Evolutionary conservation across 2,888 invertebrate genomes (phyloP).

Genomic region (Lordiphosa fenestrarum): DNA sequence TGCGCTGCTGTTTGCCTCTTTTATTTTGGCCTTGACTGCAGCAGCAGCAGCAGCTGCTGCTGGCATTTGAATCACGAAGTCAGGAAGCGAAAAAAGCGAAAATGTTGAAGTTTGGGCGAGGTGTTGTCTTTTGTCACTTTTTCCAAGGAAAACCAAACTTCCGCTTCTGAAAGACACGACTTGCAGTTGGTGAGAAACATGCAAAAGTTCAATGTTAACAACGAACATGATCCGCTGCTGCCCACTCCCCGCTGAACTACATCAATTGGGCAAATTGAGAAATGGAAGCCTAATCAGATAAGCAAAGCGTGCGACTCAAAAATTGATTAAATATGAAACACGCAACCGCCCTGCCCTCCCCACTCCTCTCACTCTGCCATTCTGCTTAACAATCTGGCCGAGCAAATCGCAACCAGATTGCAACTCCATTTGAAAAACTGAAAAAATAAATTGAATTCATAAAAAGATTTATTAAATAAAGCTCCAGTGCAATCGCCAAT

Average conservation of each 20-base stretch:
- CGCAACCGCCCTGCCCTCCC: constrained; percentile 46
- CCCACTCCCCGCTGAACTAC: constrained; percentile 5
- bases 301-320: constrained; percentile 58
- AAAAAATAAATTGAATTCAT: constrained; percentile 67
- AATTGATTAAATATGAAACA: constrained; percentile 77
- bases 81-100: constrained; percentile 2
- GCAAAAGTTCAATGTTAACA: constrained; percentile 68
- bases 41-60: constrained; percentile 22
- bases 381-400: constrained; percentile 3
- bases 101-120: constrained; percentile 19
- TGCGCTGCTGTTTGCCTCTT: constrained; percentile 32
- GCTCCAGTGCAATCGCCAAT: constrained; percentile 49
- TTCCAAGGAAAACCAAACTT: constrained; percentile 65
- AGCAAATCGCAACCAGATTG: constrained; percentile 23
- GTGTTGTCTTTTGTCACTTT: constrained; percentile 45
- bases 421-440: constrained; percentile 62
- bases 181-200: constrained; percentile 22
- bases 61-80: constrained; percentile 50
- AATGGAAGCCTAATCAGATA: constrained; percentile 74
- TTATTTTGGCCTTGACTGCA: constrained; percentile 63
- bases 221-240: constrained; percentile 4
- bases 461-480: constrained; percentile 60
- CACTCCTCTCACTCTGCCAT: not conserved
- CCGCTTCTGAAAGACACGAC: constrained; percentile 26
- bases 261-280: constrained; percentile 69